Conservation (phyloP, 2,888 invertebrate species). For the Parasteatoda lunata region DNA sequence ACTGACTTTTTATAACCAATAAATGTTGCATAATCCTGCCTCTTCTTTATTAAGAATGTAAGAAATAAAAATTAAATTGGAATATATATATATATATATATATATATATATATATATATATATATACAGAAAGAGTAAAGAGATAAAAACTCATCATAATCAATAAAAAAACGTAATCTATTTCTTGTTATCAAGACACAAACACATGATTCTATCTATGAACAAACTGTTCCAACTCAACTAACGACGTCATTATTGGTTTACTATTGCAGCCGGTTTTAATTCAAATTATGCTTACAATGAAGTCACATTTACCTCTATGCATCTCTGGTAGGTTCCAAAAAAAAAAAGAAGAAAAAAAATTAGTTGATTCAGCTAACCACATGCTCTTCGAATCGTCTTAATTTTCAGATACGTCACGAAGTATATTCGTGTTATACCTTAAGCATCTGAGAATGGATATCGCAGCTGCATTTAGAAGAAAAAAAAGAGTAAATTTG, state of each 20-base stretch:
- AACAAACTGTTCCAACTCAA: not conserved
- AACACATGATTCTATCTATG: no score
- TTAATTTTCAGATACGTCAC: slow-evolving; percentile 31
- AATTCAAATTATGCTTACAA: not conserved
- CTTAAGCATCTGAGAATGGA: slow-evolving; percentile 17
- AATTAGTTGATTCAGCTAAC: slow-evolving; percentile 29
- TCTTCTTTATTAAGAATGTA: no score
- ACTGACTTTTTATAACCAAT: no score
- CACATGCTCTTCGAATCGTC: slow-evolving; percentile 31
- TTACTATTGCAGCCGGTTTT: not conserved
- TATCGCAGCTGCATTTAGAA: slow-evolving; percentile 40
- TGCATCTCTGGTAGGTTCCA: not conserved
- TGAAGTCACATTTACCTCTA: not conserved
- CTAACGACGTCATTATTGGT: not conserved
- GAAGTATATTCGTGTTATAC: slow-evolving; percentile 46
- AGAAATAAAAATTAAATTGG: no score
- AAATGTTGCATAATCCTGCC: no score
- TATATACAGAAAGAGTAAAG: no score
- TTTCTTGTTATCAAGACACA: no score
- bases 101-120: no score
- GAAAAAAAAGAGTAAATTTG: slow-evolving; percentile 26
- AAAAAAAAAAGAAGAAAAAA: slow-evolving; percentile 23
- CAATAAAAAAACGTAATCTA: no score
- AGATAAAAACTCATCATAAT: no score
- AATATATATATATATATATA: no score